Conservation (phyloP, 1,140 invertebrate species). For the Lepidurus packardi region DNA sequence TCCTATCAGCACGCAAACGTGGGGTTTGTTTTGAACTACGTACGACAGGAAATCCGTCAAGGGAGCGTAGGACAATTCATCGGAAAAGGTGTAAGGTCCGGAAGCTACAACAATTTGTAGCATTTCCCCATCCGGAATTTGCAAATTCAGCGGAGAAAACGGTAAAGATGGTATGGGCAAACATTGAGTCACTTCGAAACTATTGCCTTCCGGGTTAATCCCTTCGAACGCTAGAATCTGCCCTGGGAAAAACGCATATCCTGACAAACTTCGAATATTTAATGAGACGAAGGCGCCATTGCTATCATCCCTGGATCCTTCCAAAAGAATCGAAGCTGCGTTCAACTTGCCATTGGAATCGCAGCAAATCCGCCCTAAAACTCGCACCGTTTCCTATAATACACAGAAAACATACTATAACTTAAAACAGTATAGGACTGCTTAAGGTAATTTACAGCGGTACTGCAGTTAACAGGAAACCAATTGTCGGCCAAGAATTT, state of each 20-base stretch:
- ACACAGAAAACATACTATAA: background rate
- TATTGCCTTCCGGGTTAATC: slow-evolving; percentile 59
- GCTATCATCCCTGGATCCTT: slow-evolving; percentile 49
- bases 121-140: slow-evolving; percentile 37
- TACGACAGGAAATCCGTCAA: slow-evolving; percentile 67
- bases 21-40: slow-evolving; percentile 62
- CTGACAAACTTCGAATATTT: slow-evolving; percentile 57
- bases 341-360: slow-evolving; percentile 65
- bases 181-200: slow-evolving; percentile 23
- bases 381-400: slow-evolving; percentile 43
- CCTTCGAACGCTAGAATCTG: slow-evolving; percentile 72
- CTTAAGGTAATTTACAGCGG: slow-evolving; percentile 8
- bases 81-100: slow-evolving; percentile 73
- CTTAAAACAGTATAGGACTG: background rate
- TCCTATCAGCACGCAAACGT: slow-evolving; percentile 72
- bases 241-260: slow-evolving; percentile 75
- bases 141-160: background rate
- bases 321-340: slow-evolving; percentile 59
- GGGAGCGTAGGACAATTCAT: slow-evolving; percentile 72
- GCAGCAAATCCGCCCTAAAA: slow-evolving; percentile 63
- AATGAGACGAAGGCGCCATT: slow-evolving; percentile 48
- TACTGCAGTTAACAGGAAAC: background rate
- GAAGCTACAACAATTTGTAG: slow-evolving; percentile 67
- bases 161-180: slow-evolving; percentile 25
- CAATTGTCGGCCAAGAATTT: slow-evolving; percentile 24